phyloP scores from a whole-genome alignment of 2,113 vertebrate genomes.

The Rhinopomastus cyanomelas region DNA sequence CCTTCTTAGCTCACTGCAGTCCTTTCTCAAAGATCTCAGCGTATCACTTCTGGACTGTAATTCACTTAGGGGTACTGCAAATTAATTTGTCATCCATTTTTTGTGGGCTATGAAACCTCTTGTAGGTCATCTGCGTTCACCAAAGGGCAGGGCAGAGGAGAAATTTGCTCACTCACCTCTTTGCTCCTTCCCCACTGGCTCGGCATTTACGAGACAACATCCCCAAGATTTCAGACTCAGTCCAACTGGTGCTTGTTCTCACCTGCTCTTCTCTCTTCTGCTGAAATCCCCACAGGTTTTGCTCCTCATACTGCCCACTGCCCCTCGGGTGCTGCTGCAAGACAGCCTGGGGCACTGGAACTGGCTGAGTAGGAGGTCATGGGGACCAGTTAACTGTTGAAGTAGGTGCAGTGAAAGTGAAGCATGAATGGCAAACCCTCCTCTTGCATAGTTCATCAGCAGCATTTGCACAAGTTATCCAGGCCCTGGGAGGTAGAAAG shows the following conservation, averaged over 20 bases:
- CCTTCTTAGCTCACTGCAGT: neutral
- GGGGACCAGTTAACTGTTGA: neutral
- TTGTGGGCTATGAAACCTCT: neutral
- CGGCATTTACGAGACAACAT: too few species aligned
- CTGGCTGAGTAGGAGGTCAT: neutral
- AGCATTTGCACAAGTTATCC: fast-evolving
- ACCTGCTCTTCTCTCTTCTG: neutral
- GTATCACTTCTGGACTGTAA: neutral
- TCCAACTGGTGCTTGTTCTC: neutral
- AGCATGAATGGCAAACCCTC: neutral
- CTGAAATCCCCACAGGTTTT: neutral
- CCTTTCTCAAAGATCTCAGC: neutral
- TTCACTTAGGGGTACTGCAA: neutral
- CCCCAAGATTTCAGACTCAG: neutral
- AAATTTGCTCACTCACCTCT: neutral
- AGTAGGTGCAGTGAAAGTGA: neutral
- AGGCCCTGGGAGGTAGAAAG: neutral
- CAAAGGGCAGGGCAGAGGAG: neutral
- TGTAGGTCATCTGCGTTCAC: neutral
- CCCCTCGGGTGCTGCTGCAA: neutral
- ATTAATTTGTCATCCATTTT: neutral
- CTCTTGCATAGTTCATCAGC: neutral
- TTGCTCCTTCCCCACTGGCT: neutral
- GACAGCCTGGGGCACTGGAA: neutral
- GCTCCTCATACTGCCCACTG: fast-evolving